Evolutionary conservation across 2,797 vertebrate species (phyloP).

Genomic region (Peromyscus nudipes): DNA sequence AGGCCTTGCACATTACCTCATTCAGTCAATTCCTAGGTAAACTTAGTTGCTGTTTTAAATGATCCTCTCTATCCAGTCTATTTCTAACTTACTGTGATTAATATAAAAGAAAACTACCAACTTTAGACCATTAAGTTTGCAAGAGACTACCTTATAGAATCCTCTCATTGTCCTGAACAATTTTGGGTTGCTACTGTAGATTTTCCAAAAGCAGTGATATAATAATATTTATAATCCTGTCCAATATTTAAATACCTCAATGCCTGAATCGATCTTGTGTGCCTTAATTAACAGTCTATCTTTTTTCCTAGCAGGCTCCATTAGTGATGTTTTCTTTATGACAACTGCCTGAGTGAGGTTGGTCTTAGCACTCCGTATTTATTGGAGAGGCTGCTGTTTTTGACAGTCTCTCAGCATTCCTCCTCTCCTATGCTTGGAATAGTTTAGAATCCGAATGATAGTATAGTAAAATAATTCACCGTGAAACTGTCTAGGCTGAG

Average conservation of each 20-base stretch:
- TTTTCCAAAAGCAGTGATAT: conserved; percentile 45
- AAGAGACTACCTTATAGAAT: conserved; percentile 32
- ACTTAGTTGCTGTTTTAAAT: conserved; percentile 60
- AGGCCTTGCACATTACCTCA: not conserved
- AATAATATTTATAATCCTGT: conserved; percentile 36
- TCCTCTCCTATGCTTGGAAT: conserved; percentile 18
- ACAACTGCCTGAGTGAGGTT: not conserved
- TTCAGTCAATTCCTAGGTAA: conserved; percentile 42
- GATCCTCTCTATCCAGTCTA: not conserved
- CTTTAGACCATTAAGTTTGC: conserved; percentile 49
- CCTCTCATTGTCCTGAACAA: not conserved
- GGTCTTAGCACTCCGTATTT: conserved; percentile 4
- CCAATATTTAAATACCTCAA: conserved; percentile 29
- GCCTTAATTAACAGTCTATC: conserved; percentile 13
- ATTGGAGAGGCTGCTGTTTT: conserved; percentile 14
- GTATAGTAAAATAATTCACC: conserved; percentile 59
- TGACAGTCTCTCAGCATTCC: not conserved
- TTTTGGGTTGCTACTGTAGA: not conserved
- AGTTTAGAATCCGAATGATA: conserved; percentile 34
- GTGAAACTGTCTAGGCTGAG: not conserved
- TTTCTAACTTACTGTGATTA: conserved; percentile 54
- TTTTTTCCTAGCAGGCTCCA: conserved; percentile 31
- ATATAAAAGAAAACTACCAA: conserved; percentile 35
- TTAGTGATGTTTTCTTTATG: conserved; percentile 33
- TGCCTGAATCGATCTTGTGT: conserved; percentile 9